These are phyloP conservation scores for Solea senegalensis DNA, from an alignment of 2,113 vertebrate species.

Conservation along the genomic window DNA sequence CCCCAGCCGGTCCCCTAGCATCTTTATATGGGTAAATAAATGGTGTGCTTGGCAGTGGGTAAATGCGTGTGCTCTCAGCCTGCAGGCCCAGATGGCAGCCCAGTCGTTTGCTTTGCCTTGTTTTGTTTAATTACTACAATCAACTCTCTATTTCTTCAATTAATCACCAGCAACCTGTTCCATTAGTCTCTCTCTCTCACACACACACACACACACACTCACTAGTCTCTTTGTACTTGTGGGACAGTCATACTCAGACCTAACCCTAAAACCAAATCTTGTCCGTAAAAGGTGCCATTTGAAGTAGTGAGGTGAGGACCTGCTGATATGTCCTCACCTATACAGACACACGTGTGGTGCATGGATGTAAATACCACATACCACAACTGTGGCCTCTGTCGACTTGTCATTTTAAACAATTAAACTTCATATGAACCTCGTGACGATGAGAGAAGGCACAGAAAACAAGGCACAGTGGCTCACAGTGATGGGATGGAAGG, in stretches of 20 bases:
- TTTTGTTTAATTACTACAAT: slow-evolving; percentile 99
- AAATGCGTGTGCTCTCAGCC: slow-evolving; percentile 90
- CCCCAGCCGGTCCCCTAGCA: slow-evolving; percentile 76
- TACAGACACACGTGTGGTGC: slow-evolving; percentile 10
- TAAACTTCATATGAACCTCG: slow-evolving; percentile 93
- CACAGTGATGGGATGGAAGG: slow-evolving; percentile 28
- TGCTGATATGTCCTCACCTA: background rate
- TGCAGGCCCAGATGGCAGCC: slow-evolving; percentile 95
- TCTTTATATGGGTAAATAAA: slow-evolving; percentile 92
- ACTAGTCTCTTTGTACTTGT: no score
- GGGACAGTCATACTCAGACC: no score
- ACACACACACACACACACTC: slow-evolving; percentile 3
- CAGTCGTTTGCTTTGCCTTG: slow-evolving; percentile 99
- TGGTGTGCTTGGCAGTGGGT: slow-evolving; percentile 91
- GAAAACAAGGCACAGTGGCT: slow-evolving; percentile 10
- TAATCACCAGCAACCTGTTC: slow-evolving; percentile 99
- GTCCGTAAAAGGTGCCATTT: no score
- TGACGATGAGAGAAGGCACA: slow-evolving; percentile 63
- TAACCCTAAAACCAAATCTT: no score
- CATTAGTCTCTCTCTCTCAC: slow-evolving; percentile 83
- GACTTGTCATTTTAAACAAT: slow-evolving; percentile 90
- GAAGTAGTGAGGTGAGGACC: no score
- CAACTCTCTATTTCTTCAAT: slow-evolving; percentile 99
- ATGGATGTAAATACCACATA: slow-evolving; percentile 14
- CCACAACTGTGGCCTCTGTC: slow-evolving; percentile 78